Evolutionary conservation across 1,140 invertebrate species (phyloP).

Genomic region (Drosophila sproati): DNA sequence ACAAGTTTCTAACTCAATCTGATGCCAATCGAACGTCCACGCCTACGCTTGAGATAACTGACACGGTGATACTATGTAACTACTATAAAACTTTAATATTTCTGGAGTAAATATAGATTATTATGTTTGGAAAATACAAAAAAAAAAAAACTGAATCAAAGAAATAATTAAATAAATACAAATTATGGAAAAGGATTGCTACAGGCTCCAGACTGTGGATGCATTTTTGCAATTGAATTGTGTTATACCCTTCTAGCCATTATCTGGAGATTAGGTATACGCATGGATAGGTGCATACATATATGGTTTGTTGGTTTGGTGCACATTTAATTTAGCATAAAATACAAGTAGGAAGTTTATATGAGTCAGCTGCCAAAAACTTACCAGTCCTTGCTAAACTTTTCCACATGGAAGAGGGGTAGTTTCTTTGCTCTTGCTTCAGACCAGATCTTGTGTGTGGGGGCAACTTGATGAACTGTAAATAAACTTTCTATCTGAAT

Average conservation of each 20-base stretch:
- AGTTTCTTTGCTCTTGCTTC: constrained; percentile 38
- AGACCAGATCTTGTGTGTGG: not conserved
- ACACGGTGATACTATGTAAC: constrained; percentile 1
- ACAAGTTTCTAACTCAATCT: constrained; percentile 18
- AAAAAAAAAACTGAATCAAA: too few relatives aligned
- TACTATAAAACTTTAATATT: not conserved
- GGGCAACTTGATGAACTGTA: constrained; percentile 72
- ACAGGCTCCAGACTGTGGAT: too few relatives aligned
- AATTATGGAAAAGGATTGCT: not conserved
- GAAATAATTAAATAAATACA: too few relatives aligned
- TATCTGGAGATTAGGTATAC: not conserved
- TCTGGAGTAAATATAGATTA: too few relatives aligned
- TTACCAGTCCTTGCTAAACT: constrained; percentile 22
- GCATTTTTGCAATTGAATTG: too few relatives aligned
- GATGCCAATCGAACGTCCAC: constrained; percentile 19
- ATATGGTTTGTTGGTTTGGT: constrained; percentile 17
- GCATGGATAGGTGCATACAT: constrained; percentile 3
- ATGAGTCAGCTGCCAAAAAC: constrained; percentile 23
- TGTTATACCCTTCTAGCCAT: not conserved
- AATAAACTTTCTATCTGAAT: constrained; percentile 77
- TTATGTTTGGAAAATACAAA: too few relatives aligned
- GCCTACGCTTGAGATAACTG: not conserved
- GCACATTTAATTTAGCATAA: constrained; percentile 72
- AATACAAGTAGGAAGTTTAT: constrained; percentile 51
- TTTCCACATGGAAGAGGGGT: constrained; percentile 1